Conservation (phyloP, 2,888 invertebrate species). For the Liopterus haemorrhoidalis region DNA sequence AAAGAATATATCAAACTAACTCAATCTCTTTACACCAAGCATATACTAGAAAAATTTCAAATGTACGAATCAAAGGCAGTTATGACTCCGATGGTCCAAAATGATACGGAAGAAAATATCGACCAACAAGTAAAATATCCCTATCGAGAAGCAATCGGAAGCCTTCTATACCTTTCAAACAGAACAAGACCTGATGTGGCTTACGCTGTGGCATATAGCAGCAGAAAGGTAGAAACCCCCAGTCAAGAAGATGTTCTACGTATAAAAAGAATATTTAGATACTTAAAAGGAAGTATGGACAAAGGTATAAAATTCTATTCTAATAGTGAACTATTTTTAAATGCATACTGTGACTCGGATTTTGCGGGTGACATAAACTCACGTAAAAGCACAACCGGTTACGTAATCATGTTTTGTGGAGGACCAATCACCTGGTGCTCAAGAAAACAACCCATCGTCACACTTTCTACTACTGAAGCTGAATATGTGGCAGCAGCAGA, state of each 20-base stretch:
- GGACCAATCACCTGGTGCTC: conserved; percentile 29
- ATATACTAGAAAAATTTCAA: no score
- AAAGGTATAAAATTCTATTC: background rate
- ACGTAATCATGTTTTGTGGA: conserved; percentile 8
- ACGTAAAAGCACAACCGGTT: conserved; percentile 30
- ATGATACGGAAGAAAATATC: conserved; percentile 2
- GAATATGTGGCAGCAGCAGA: conserved; percentile 30
- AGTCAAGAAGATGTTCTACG: background rate
- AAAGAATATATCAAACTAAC: no score
- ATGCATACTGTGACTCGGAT: conserved; percentile 26
- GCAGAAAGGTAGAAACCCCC: background rate
- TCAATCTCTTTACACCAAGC: no score
- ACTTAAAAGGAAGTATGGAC: background rate
- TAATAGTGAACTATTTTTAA: conserved; percentile 8
- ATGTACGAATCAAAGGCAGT: no score
- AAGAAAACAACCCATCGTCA: conserved; percentile 26
- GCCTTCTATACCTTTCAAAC: conserved; percentile 5
- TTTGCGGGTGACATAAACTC: conserved; percentile 28
- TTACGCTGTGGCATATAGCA: background rate
- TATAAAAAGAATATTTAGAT: conserved; percentile 1
- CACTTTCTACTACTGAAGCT: conserved; percentile 31
- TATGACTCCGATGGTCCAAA: no score
- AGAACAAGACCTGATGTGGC: conserved; percentile 5
- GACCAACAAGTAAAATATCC: conserved; percentile 6
- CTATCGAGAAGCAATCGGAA: conserved; percentile 3